Evolutionary conservation across 1,140 invertebrate species (phyloP).

Genomic region (Calephelis virginiensis): DNA sequence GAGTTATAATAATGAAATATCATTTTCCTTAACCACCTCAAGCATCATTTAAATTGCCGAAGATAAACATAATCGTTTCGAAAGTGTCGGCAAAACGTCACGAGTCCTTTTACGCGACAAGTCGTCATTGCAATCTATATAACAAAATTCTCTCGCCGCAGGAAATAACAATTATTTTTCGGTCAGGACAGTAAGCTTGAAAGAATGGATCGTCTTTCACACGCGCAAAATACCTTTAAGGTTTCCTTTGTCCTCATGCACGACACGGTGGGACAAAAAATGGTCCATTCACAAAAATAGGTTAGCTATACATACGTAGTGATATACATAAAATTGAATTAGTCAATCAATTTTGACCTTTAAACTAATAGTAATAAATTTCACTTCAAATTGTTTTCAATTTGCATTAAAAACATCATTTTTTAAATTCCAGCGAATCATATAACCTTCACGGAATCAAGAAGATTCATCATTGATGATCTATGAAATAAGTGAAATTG

Average conservation of each 20-base stretch:
- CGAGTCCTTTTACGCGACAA: conserved; percentile 40
- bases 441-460: background rate
- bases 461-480: background rate
- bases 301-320: conserved; percentile 56
- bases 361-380: background rate
- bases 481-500: no score
- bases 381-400: background rate
- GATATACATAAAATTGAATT: conserved; percentile 7
- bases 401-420: background rate
- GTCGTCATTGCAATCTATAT: conserved; percentile 40
- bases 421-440: background rate
- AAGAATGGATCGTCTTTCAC: conserved; percentile 68
- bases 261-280: conserved; percentile 58
- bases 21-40: conserved; percentile 24
- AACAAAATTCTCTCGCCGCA: conserved; percentile 56
- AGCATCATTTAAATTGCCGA: conserved; percentile 36
- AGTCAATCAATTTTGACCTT: background rate
- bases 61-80: conserved; percentile 35
- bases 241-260: conserved; percentile 56
- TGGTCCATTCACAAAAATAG: conserved; percentile 73
- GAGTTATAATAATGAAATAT: conserved; percentile 16
- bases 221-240: conserved; percentile 71
- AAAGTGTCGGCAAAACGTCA: conserved; percentile 43
- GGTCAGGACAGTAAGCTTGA: conserved; percentile 53
- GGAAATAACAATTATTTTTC: conserved; percentile 76